Evolutionary conservation across 1,140 invertebrate species (phyloP).

Genomic region (Thalassaphorura encarpata): DNA sequence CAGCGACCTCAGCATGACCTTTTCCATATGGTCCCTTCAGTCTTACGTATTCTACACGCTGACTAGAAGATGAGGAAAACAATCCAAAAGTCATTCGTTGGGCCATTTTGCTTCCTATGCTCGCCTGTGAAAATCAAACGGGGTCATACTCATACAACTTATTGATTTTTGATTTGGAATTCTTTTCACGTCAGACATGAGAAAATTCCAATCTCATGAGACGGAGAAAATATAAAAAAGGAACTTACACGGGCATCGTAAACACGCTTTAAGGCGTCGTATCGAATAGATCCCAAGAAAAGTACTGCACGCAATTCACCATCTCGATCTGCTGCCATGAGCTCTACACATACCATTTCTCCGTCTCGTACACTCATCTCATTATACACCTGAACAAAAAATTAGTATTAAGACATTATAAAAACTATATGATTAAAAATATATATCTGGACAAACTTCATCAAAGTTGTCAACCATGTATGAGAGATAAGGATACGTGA

Average conservation of each 20-base stretch:
- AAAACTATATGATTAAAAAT: background rate
- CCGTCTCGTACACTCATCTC: constrained; percentile 93
- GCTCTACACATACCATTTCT: constrained; percentile 96
- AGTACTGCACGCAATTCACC: constrained; percentile 78
- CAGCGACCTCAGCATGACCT: constrained; percentile 48
- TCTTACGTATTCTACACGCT: constrained; percentile 90
- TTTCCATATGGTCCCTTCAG: constrained; percentile 96
- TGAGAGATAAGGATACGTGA: constrained; percentile 97
- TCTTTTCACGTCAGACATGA: too few relatives aligned
- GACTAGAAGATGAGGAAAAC: constrained; percentile 59
- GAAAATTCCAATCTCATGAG: too few relatives aligned
- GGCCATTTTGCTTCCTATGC: constrained; percentile 84
- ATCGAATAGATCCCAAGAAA: constrained; percentile 92
- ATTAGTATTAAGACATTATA: constrained; percentile 2
- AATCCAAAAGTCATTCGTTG: constrained; percentile 92
- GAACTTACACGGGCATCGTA: constrained; percentile 83
- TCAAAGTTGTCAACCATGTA: constrained; percentile 99
- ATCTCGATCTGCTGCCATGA: constrained; percentile 80
- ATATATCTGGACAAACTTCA: constrained; percentile 53
- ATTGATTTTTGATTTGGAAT: too few relatives aligned
- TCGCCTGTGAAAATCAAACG: constrained; percentile 63
- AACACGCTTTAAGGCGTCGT: constrained; percentile 91
- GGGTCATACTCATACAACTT: too few relatives aligned
- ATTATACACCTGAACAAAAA: constrained; percentile 62
- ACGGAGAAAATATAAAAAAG: background rate